A percentile compares a stretch with the other conserved stretches of the same genome.
Evolutionary conservation across 2,797 vertebrate genomes (phyloP).

Genomic region (Anas bernieri): DNA sequence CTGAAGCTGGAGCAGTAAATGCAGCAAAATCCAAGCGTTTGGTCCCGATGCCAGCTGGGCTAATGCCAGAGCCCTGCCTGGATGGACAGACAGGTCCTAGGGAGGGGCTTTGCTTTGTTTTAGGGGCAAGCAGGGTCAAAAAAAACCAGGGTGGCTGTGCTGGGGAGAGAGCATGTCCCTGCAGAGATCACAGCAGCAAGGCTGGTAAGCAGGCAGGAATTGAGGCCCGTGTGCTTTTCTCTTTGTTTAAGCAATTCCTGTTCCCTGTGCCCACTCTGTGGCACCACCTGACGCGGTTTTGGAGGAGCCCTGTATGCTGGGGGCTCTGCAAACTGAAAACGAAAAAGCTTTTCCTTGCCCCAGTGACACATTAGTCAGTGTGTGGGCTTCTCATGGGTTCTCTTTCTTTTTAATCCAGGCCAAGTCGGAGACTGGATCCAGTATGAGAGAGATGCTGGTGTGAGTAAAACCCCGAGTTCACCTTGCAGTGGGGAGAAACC

Average conservation of each 20-base stretch:
- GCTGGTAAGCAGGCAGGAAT: background rate
- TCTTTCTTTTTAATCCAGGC: slow-evolving; percentile 82
- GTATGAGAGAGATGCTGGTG: slow-evolving; percentile 83
- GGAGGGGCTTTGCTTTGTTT: background rate
- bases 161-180: too few relatives aligned
- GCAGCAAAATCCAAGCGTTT: background rate
- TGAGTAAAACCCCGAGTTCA: slow-evolving; percentile 79
- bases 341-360: background rate
- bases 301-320: background rate
- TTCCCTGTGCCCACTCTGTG: background rate
- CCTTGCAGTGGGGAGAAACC: background rate
- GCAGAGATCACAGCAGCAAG: too few relatives aligned
- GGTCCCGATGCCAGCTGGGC: background rate
- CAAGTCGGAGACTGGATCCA: slow-evolving; percentile 85
- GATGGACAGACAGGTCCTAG: background rate
- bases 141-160: too few relatives aligned
- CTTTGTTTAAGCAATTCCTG: background rate
- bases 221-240: background rate
- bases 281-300: background rate
- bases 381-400: background rate
- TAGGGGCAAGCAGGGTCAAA: background rate
- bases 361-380: rapidly evolving
- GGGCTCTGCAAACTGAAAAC: background rate
- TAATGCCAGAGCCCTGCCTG: background rate
- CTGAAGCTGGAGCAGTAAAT: slow-evolving; percentile 42